Evolutionary conservation across 2,888 invertebrate genomes (phyloP).

Genomic region (Eristalis arbustorum): DNA sequence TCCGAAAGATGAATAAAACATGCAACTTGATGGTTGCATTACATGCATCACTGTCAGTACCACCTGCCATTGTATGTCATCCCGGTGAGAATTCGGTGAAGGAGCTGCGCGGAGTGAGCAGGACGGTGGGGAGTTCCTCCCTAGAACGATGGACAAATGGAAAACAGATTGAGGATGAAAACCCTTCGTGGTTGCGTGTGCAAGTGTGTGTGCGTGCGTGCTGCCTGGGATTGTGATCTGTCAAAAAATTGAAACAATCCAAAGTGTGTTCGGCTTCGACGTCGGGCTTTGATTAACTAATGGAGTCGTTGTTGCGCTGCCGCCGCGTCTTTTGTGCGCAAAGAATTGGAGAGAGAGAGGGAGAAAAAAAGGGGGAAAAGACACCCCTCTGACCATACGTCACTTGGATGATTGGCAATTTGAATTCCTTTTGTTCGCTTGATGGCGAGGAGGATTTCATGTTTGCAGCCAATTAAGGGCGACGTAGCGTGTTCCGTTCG

Average conservation of each 20-base stretch:
- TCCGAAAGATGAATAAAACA: constrained; percentile 68
- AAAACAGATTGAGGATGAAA: constrained; percentile 49
- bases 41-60: constrained; percentile 68
- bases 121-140: constrained; percentile 11
- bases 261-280: constrained; percentile 42
- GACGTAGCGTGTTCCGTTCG: constrained; percentile 52
- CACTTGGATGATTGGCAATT: constrained; percentile 53
- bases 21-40: constrained; percentile 68
- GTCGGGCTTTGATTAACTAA: constrained; percentile 64
- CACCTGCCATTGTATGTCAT: constrained; percentile 68
- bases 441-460: constrained; percentile 47
- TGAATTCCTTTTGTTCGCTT: constrained; percentile 32
- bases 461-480: constrained; percentile 64
- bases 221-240: constrained; percentile 39
- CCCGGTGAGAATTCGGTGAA: constrained; percentile 15
- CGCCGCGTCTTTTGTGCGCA: neutral
- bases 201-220: neutral
- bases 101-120: constrained; percentile 3
- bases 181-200: neutral
- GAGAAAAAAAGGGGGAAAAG: neutral
- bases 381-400: constrained; percentile 39
- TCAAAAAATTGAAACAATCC: constrained; percentile 54
- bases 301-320: constrained; percentile 51
- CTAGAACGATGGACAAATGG: constrained; percentile 57
- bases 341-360: too few relatives aligned